Base-by-base conservation (phyloP, 2,888 invertebrate genomes). In the Diaperis boleti region DNA sequence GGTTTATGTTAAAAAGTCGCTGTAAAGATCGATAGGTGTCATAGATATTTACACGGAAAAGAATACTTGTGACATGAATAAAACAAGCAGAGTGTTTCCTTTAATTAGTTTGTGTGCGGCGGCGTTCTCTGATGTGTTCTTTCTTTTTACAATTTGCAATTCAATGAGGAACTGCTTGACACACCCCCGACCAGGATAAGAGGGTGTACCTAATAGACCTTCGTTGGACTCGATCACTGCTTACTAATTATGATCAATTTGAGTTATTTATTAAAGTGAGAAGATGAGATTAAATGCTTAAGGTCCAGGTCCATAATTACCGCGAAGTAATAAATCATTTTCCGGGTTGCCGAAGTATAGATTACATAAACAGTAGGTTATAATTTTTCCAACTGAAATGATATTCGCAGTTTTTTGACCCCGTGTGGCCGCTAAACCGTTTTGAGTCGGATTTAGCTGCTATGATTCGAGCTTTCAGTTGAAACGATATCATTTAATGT, bases 211-310 rank as follows among this genome's bases (percentile, higher is more conserved):
- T n/a, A 55, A 55, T 55, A 17, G 55, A 31, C 44, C 22, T 20
- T 44, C 18, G 44, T 22, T 42, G 14, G 15, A 42, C 42, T 29
- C 33, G 26, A 55, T 55, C 44, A 44, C 29, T 44, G 44, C 17
- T 29, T 29, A 55, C 31, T 55, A 42, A 55, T 50, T 50, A 52
- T n/a, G n/a, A n/a, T 52, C 52, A 52, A 37, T 52, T 52, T 37
- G 18, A 20, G 49, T 49, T 52, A 39, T 52, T 52, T 37, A 52
- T 52, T 22, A 52, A 52, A 11, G 52, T 10, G 52, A 17, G 52
- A 13, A 52, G 20, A 14, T 10, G 20, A 52, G 52, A 39, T 52
- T 52, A 52, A 52, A 52, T 52, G 52, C 20, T 37, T 22, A 26
- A 52, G 37, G 52, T 52, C 52, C 39, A 39, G 52, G 37, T 52